Conservation (phyloP, 2,888 invertebrate species). For the Gnatocerus cornutus region DNA sequence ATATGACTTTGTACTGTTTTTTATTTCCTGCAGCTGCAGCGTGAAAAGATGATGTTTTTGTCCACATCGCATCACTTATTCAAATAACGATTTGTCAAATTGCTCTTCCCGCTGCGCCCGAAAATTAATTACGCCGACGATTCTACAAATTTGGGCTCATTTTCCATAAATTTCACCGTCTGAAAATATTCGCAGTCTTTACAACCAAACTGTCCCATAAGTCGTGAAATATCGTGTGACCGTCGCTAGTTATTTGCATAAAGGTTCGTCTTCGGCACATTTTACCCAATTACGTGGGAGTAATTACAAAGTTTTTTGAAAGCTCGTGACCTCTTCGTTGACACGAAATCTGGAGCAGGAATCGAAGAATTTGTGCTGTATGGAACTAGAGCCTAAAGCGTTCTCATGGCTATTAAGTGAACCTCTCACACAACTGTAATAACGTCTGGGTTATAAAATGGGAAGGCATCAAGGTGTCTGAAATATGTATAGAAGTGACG, state of each 20-base stretch:
- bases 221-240: slow-evolving; percentile 18
- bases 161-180: slow-evolving; percentile 10
- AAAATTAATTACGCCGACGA: slow-evolving; percentile 9
- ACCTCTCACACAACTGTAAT: slow-evolving; percentile 40
- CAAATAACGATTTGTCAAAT: slow-evolving; percentile 7
- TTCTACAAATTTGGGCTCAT: background rate
- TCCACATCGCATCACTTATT: background rate
- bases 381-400: slow-evolving; percentile 26
- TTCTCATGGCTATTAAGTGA: slow-evolving; percentile 46
- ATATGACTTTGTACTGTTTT: too few species aligned
- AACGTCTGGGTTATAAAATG: slow-evolving; percentile 44
- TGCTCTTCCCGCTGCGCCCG: background rate
- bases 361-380: background rate
- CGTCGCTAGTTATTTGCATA: slow-evolving; percentile 13
- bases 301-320: slow-evolving; percentile 25
- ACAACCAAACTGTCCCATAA: slow-evolving; percentile 17
- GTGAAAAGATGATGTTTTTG: background rate
- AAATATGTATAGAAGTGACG: slow-evolving; percentile 28
- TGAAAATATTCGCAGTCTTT: slow-evolving; percentile 10
- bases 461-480: slow-evolving; percentile 37
- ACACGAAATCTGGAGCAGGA: slow-evolving; percentile 1
- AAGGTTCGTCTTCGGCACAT: slow-evolving; percentile 23
- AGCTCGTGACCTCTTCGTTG: background rate
- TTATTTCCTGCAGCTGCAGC: too few species aligned
- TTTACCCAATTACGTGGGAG: slow-evolving; percentile 23